Conservation (phyloP, 2,113 vertebrate species). For the Cochlearius cochlearius region DNA sequence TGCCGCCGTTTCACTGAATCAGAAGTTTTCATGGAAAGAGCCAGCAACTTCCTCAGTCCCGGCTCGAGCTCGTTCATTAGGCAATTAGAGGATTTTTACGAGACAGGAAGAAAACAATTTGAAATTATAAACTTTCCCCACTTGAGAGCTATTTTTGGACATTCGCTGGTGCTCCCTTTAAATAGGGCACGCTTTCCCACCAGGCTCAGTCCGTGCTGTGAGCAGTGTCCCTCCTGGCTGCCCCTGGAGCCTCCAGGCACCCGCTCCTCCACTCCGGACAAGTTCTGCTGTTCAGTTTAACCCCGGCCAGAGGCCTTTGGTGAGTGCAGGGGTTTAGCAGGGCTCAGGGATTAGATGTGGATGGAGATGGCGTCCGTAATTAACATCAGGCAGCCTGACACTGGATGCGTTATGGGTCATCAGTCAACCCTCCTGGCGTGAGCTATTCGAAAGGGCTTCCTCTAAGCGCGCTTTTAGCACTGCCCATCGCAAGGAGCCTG, state of each 20-base stretch:
- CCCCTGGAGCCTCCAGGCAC: not conserved
- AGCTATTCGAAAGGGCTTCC: not conserved
- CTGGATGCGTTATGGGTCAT: rapidly evolving
- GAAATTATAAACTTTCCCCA: not conserved
- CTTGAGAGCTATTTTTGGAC: not conserved
- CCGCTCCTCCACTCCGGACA: rapidly evolving
- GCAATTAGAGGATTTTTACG: not conserved
- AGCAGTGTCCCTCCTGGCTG: not conserved
- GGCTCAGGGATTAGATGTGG: not conserved
- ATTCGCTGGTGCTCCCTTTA: not conserved
- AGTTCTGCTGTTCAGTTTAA: not conserved
- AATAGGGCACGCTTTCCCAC: not conserved
- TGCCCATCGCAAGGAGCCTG: not conserved
- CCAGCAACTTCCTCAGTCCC: not conserved
- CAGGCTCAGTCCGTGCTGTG: rapidly evolving
- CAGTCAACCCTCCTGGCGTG: not conserved
- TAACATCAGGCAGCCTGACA: rapidly evolving
- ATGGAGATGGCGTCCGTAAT: rapidly evolving
- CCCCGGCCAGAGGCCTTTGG: not conserved
- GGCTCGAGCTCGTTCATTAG: not conserved
- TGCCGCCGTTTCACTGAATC: not conserved
- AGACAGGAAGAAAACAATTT: not conserved
- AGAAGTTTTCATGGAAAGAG: rapidly evolving
- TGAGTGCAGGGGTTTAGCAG: not conserved
- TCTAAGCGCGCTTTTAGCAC: rapidly evolving